Evolutionary conservation across 2,113 vertebrate species (phyloP).

Genomic region (Melanostigma gelatinosum): DNA sequence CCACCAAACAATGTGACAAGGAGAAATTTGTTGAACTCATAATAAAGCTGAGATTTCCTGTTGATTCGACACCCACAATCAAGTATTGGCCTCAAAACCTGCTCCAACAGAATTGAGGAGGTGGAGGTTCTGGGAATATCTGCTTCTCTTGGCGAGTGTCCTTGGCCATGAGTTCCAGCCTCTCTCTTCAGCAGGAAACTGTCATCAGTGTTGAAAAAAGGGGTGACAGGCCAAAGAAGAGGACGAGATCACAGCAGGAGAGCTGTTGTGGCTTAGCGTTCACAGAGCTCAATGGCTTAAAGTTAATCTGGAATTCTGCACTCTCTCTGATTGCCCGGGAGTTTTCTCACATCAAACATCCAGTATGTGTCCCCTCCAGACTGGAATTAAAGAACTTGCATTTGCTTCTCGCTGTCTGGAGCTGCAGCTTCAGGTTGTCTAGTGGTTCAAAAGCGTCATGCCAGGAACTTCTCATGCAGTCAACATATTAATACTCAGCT

Average conservation of each 20-base stretch:
- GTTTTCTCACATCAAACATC: slow-evolving; percentile 69
- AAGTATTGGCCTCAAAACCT: slow-evolving; percentile 16
- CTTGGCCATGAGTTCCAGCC: slow-evolving; percentile 58
- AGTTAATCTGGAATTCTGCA: slow-evolving; percentile 72
- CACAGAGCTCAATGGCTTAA: slow-evolving; percentile 66
- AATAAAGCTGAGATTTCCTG: background rate
- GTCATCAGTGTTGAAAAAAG: slow-evolving; percentile 30
- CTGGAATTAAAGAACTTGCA: slow-evolving; percentile 53
- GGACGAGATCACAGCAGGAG: slow-evolving; percentile 74
- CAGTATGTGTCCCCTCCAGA: slow-evolving; percentile 39
- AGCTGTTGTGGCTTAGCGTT: slow-evolving; percentile 71
- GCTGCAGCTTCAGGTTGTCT: slow-evolving; percentile 45
- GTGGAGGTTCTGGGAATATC: slow-evolving; percentile 66
- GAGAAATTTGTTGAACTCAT: background rate
- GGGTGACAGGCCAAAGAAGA: slow-evolving; percentile 54
- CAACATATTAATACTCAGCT: slow-evolving; percentile 13
- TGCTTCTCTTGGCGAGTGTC: slow-evolving; percentile 49
- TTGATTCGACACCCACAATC: background rate
- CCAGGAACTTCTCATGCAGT: slow-evolving; percentile 15
- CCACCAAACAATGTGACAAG: background rate
- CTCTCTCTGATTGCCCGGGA: slow-evolving; percentile 57
- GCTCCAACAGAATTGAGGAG: slow-evolving; percentile 34
- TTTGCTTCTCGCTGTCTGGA: slow-evolving; percentile 34
- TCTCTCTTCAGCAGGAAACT: slow-evolving; percentile 52
- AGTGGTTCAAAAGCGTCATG: slow-evolving; percentile 27